Conservation (phyloP, 2,888 invertebrate species). For the Ctenicera cuprea region DNA sequence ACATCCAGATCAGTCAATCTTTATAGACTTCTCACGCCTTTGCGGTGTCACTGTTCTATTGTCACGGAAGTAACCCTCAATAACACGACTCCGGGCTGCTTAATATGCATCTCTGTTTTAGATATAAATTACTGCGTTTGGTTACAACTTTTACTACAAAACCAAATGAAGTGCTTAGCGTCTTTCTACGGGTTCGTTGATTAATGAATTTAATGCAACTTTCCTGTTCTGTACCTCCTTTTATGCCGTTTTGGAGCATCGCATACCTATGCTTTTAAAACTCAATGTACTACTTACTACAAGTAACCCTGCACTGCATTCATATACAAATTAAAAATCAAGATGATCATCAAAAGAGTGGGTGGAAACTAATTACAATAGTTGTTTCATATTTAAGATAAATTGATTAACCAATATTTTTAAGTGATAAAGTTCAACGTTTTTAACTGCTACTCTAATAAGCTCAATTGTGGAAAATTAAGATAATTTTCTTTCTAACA, state of each 20-base stretch:
- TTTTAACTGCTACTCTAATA: too few relatives aligned
- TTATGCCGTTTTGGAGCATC: constrained; percentile 9
- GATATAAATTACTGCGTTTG: constrained; percentile 29
- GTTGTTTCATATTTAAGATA: too few relatives aligned
- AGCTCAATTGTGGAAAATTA: too few relatives aligned
- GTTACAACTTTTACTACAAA: constrained; percentile 16
- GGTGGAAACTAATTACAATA: too few relatives aligned
- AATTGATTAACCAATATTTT: too few relatives aligned
- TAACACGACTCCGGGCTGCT: constrained; percentile 45
- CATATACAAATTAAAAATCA: neutral
- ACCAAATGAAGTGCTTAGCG: constrained; percentile 7
- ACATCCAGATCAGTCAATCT: constrained; percentile 55
- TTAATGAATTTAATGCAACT: constrained; percentile 22
- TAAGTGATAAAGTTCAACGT: too few relatives aligned
- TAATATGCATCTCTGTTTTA: constrained; percentile 39
- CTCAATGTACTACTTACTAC: constrained; percentile 4
- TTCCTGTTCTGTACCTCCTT: neutral
- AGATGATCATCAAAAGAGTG: too few relatives aligned
- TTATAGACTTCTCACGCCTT: constrained; percentile 55
- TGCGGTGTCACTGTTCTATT: constrained; percentile 48
- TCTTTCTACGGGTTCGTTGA: constrained; percentile 3
- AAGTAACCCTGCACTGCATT: neutral
- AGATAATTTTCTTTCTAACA: too few relatives aligned
- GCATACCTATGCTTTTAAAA: neutral
- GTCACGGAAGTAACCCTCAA: constrained; percentile 51